Evolutionary conservation across 2,888 invertebrate genomes (phyloP), one percentile per base, ranked within the genome.

Genomic region (Folsomia manolachei): DNA sequence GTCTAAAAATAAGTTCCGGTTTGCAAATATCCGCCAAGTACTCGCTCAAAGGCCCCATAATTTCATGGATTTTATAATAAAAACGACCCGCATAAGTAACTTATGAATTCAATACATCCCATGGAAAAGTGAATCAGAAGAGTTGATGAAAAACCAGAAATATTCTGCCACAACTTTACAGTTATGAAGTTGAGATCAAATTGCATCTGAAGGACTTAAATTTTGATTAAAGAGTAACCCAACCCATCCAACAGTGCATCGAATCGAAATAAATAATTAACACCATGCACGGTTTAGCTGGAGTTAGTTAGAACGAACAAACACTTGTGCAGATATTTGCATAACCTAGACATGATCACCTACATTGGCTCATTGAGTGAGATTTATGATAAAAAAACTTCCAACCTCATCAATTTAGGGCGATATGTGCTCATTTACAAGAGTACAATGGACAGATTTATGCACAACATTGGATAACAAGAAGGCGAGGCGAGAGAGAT

Each of bases 261-360:
- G n/a, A n/a, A n/a, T n/a, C n/a, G n/a, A n/a, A n/a, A n/a, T n/a
- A n/a, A n/a, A n/a, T n/a, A n/a, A n/a, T n/a, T n/a, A n/a, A n/a
- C n/a, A n/a, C n/a, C n/a, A n/a, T n/a, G n/a, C n/a, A n/a, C n/a
- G n/a, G n/a, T n/a, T n/a, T n/a, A n/a, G n/a, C n/a, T n/a, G n/a
- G n/a, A n/a, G n/a, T n/a, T n/a, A n/a, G n/a, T n/a, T n/a, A n/a
- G n/a, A n/a, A n/a, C n/a, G 39, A 39, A 39, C 14, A 4, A 39
- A 39, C 56, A 21, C 21, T 51, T 66, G n/a, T n/a, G n/a, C n/a
- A n/a, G n/a, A n/a, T n/a, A 66, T 66, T 66, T 66, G 65, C 39
- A 2, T 66, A 52, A 66, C 65, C 65, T 52, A 39, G 64, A 64
- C 64, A 27, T 51, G 18, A 51, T 51, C 51, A 51, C 51, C 51